Evolutionary conservation across 2,888 invertebrate species (phyloP), one percentile per base, ranked within the genome.

Genomic region (Macrosoma leucophasiata): DNA sequence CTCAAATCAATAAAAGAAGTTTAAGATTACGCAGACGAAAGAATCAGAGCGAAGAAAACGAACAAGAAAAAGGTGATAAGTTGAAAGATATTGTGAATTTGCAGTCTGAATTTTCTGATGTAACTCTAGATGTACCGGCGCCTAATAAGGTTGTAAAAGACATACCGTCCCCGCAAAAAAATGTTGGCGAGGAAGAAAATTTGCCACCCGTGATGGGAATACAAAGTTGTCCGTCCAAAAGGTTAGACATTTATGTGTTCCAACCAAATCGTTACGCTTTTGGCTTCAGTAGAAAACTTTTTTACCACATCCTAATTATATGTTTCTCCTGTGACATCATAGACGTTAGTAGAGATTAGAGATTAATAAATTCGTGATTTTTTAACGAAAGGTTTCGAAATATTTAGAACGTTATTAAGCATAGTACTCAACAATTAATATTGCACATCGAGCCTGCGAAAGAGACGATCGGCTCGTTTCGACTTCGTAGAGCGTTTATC

Each of bases 201-300:
- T n/a, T 56, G 6, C 67, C 68, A 0, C 75, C 75, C 0, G 7
- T 46, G 5, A 29, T 59, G 21, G 72, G 58, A 1, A 56, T 68
- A 41, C 75, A 75, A 40, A 78, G 79, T 41, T 84, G 81, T 37
- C 78, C 78, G 1, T 63, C 74, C 2, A 79, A 78, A 58, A 79
- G 73, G 84, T 82, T 46, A 39, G 22, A 23, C 27, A 9, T 25
- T 25, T n/a, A 28, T 12, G n/a, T 11, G 11, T 13, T n/a, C n/a
- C n/a, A n/a, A n/a, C n/a, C n/a, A n/a, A n/a, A n/a, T n/a, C n/a
- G n/a, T n/a, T n/a, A n/a, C n/a, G n/a, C n/a, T n/a, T n/a, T n/a
- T n/a, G n/a, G n/a, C n/a, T n/a, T n/a, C n/a, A n/a, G n/a, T n/a
- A n/a, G n/a, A n/a, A n/a, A n/a, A n/a, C n/a, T n/a, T n/a, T n/a